Evolutionary conservation across 1,140 invertebrate genomes (phyloP), one percentile per base, ranked within the genome.

Genomic region (Neodiprion pinetum): DNA sequence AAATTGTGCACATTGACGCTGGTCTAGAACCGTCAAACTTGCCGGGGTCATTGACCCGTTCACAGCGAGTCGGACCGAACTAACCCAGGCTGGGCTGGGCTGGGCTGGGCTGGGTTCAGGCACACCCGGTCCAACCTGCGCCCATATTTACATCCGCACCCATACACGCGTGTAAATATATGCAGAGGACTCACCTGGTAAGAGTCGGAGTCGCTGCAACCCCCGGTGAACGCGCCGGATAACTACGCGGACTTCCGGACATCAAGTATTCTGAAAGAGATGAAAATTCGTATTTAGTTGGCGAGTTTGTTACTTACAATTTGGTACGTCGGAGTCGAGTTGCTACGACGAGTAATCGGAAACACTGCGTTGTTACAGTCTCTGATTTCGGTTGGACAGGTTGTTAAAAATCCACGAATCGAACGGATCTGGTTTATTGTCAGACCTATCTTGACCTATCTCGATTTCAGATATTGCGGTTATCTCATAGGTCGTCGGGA

Each of bases 251-350:
- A 81, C 88, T 90, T 78, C 89, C 88, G 74, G 88, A 87, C 80
- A 90, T 88, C 78, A 90, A 87, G 83, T 90, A 90, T 80, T 90
- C 89, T 90, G 88, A 23, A 90, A 90, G 80, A 84, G 80, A 82
- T 74, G 61, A 23, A 71, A 48, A 48, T 40, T 14, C 28, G 28
- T 40, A 40, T 40, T 40, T 2, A 40, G 28, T 40, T 40, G 28
- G 28, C 1, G 28, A 40, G 5, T 40, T 40, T 40, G 5, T 40
- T 40, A 21, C 28, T 40, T 40, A 40, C 5, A 40, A 21, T 21
- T 21, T 0, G 12, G 10, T 69, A 12, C 12, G 12, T n/a, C 0
- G 12, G 11, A 12, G 23, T 69, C 21, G 11, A n/a, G 11, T 12
- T 0, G 23, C 12, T 69, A 69, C 67, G 23, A 11, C 53, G 53